Conservation (phyloP, 2,797 vertebrate genomes). For the Lateolabrax maculatus region DNA sequence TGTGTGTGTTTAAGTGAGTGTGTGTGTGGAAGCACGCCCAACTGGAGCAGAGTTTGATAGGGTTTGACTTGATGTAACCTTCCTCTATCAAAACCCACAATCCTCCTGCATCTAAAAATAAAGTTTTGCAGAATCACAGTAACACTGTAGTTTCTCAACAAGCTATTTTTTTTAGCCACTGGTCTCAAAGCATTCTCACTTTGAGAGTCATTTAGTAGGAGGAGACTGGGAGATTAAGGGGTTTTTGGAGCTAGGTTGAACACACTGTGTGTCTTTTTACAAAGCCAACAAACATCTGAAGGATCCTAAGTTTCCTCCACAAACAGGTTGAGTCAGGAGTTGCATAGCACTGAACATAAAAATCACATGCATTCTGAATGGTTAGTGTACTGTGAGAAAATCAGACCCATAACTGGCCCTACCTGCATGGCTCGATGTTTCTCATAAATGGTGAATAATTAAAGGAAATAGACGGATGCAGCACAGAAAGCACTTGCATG, state of each 20-base stretch:
- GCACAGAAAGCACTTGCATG: constrained; percentile 45
- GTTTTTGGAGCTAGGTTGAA: background rate
- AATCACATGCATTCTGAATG: constrained; percentile 21
- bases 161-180: background rate
- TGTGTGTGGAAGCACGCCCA: constrained; percentile 52
- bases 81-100: background rate
- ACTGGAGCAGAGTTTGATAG: constrained; percentile 20
- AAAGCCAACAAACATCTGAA: constrained; percentile 8
- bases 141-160: background rate
- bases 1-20: constrained; percentile 19
- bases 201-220: background rate
- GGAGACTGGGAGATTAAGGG: background rate
- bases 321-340: constrained; percentile 40
- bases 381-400: constrained; percentile 42
- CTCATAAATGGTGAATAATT: constrained; percentile 67
- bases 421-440: constrained; percentile 46
- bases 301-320: background rate
- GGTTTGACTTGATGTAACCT: constrained; percentile 36
- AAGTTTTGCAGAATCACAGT: background rate
- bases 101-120: constrained; percentile 15
- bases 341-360: constrained; percentile 16
- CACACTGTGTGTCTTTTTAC: background rate
- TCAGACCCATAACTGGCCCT: constrained; percentile 26
- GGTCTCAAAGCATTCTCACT: background rate
- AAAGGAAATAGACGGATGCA: constrained; percentile 35